Conservation (phyloP, 2,797 vertebrate species). For the Florisuga fusca region DNA sequence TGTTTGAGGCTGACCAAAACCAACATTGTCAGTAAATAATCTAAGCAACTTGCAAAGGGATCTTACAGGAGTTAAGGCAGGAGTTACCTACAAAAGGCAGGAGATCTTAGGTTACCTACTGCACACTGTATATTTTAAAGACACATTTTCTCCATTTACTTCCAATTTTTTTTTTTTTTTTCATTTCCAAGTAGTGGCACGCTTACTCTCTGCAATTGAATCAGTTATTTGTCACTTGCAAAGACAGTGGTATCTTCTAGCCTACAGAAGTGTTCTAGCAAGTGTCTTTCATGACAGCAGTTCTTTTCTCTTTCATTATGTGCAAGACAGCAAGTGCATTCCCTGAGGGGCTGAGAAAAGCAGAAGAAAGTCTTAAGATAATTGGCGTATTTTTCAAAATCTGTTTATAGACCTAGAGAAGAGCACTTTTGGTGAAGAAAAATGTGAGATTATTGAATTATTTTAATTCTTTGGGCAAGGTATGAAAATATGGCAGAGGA, state of each 20-base stretch:
- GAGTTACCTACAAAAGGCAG: background rate
- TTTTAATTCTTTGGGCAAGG: background rate
- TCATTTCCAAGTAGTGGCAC: background rate
- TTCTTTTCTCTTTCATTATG: background rate
- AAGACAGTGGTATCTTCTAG: background rate
- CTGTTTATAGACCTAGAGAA: background rate
- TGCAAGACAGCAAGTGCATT: background rate
- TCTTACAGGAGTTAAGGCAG: background rate
- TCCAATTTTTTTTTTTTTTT: background rate
- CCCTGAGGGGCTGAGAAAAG: background rate
- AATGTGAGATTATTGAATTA: background rate
- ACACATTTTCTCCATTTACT: background rate
- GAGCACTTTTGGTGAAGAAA: background rate
- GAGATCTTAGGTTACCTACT: background rate
- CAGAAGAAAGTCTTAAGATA: background rate
- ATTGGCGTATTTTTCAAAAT: conserved; percentile 20
- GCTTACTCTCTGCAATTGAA: background rate
- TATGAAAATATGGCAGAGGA: background rate
- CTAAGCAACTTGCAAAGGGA: background rate
- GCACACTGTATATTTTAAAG: background rate
- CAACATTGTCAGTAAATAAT: background rate
- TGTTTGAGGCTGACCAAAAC: background rate
- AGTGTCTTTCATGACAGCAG: background rate
- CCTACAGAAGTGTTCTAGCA: background rate
- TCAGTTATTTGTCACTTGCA: background rate